phyloP scores from a whole-genome alignment of 2,797 vertebrate genomes.

The Pitangus sulphuratus region DNA sequence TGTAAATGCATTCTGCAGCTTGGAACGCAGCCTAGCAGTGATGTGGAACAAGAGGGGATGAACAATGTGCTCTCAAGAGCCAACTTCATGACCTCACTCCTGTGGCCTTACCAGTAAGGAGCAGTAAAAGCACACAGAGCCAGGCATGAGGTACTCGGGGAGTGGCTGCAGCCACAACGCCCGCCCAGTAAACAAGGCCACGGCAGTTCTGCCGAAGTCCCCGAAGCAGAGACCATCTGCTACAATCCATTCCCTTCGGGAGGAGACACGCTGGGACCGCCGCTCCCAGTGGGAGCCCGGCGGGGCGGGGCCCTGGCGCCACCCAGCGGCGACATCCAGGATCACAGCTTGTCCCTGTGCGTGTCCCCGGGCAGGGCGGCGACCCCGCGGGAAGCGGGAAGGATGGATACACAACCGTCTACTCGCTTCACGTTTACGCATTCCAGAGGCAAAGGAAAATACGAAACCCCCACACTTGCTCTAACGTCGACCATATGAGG shows the following conservation, averaged over 20 bases:
- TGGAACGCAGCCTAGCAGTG: neutral
- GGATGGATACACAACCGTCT: fast-evolving
- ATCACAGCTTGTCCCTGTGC: too few species aligned
- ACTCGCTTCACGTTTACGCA: fast-evolving
- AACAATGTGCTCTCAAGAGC: neutral
- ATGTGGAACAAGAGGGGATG: neutral
- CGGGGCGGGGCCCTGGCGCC: neutral
- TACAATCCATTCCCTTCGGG: fast-evolving
- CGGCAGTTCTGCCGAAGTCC: fast-evolving
- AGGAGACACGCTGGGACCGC: fast-evolving
- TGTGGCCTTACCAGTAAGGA: neutral
- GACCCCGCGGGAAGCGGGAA: neutral
- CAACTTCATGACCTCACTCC: neutral
- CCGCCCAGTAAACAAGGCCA: neutral
- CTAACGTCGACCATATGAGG: fast-evolving
- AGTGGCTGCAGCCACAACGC: neutral
- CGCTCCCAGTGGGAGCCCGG: fast-evolving
- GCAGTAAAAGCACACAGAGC: fast-evolving
- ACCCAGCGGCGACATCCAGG: neutral
- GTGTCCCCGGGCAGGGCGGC: neutral
- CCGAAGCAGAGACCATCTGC: fast-evolving
- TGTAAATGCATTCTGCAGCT: neutral
- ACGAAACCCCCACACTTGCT: fast-evolving
- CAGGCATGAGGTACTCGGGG: neutral
- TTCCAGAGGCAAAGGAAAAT: neutral